A percentile compares a stretch with the other conserved stretches of the same genome.
These are phyloP conservation scores for Trypoxylus dichotomus DNA, from an alignment of 1,140 invertebrate species.

Conservation along the genomic window DNA sequence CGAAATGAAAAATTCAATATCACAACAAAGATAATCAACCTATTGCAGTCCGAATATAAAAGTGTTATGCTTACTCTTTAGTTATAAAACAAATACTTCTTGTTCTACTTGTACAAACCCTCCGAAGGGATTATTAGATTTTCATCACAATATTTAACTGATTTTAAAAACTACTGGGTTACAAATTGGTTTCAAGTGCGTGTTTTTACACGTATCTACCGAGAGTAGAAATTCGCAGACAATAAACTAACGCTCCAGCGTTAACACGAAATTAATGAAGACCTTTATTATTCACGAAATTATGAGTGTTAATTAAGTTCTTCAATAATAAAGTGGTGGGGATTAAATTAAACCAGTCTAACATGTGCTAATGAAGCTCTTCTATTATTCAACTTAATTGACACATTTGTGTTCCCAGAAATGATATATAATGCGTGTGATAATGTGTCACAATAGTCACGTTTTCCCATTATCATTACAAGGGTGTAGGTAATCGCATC, in stretches of 20 bases:
- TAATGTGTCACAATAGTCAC: slow-evolving; percentile 36
- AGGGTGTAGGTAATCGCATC: not conserved
- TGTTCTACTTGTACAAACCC: too few relatives aligned
- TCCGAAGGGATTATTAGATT: too few relatives aligned
- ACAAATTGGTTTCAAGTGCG: not conserved
- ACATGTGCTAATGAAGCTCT: slow-evolving; percentile 19
- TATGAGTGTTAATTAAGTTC: slow-evolving; percentile 19
- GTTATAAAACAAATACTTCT: too few relatives aligned
- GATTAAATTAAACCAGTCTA: slow-evolving; percentile 25
- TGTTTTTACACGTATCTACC: not conserved
- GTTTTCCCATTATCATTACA: slow-evolving; percentile 22
- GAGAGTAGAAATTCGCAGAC: not conserved
- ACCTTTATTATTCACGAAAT: slow-evolving; percentile 23
- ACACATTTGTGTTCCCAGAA: slow-evolving; percentile 26
- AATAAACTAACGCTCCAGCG: not conserved
- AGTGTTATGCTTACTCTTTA: too few relatives aligned
- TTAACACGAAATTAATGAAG: slow-evolving; percentile 12
- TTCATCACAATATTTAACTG: not conserved
- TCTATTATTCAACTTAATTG: slow-evolving; percentile 18
- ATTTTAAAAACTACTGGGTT: not conserved
- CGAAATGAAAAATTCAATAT: too few relatives aligned
- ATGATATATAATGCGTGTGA: slow-evolving; percentile 35
- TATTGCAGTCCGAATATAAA: too few relatives aligned
- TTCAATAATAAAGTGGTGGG: slow-evolving; percentile 15
- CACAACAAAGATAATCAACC: too few relatives aligned